Evolutionary conservation across 2,888 invertebrate genomes (phyloP), one percentile per base, ranked within the genome.

Genomic region (Helleia helle): DNA sequence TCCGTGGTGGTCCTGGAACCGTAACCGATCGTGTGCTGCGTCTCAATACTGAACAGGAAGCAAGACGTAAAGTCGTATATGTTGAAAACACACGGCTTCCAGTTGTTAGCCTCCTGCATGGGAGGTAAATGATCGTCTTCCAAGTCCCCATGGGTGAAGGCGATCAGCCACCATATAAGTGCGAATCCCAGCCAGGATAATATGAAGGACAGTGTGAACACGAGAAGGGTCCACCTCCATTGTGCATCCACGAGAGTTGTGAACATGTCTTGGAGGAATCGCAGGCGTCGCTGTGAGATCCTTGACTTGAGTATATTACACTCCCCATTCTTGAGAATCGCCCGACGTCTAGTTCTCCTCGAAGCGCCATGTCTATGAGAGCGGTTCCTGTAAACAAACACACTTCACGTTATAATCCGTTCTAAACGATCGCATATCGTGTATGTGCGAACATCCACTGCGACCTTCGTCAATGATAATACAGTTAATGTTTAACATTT

Each of bases 271-370:
- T 92, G 91, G 38, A 93, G 87, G 61, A 91, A 94, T 30, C 93
- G 90, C 47, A 94, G 66, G 29, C 92, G 87, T 28, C 93, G 86
- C 55, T 94, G 93, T 36, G 95, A 92, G 62, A 98, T 91, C 60
- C 88, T 87, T 46, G 96, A 95, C 70, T 96, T 96, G 54, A 95
- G 89, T 44, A 97, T 94, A 77, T 99, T 99, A 83, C 96, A 96
- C 64, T 97, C 96, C 36, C 98, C 98, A 85, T 95, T 97, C 79
- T 98, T 98, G 65, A 95, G 90, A 40, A 98, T 92, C 1, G 97
- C 94, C 17, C 98, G 88, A 48, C 93, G 87, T 29, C 94, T 90
- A 39, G 93, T 87, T 62, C 93, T 90, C 36, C 93, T 86, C 55
- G 87, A 86, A 49, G 87, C 88, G 9, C 90, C 90, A 42, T 90